A percentile compares a stretch with the other conserved stretches of the same genome.
These are phyloP conservation scores for Pantherophis vulpinus DNA, from an alignment of 2,797 vertebrate genomes.

Conservation along the genomic window DNA sequence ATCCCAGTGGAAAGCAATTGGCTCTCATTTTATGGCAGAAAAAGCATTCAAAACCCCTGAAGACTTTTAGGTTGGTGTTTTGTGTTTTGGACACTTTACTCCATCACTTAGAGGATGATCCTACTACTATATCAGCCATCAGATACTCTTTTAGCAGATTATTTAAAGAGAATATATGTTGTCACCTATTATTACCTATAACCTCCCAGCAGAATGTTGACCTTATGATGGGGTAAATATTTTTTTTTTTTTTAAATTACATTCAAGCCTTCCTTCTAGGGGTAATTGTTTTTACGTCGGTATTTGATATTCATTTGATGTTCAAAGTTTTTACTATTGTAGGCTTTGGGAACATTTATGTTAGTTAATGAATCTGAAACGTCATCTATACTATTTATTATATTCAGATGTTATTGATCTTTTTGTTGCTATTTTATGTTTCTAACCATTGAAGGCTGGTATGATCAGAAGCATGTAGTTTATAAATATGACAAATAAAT, in stretches of 20 bases:
- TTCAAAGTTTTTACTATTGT: not conserved
- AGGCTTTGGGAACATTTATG: not conserved
- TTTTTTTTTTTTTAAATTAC: too few relatives aligned
- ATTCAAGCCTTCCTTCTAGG: not conserved
- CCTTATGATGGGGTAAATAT: not conserved
- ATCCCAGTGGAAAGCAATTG: constrained; percentile 21
- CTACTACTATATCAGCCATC: not conserved
- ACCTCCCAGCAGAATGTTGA: not conserved
- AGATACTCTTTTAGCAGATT: not conserved
- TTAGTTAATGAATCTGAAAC: not conserved
- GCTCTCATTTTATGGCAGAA: constrained; percentile 5
- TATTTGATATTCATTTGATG: not conserved
- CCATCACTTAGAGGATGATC: not conserved
- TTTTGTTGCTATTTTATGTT: not conserved
- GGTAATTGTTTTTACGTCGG: not conserved
- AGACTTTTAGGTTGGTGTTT: not conserved
- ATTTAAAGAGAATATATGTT: not conserved
- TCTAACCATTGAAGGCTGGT: not conserved
- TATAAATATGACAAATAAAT: not conserved
- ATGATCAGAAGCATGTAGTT: not conserved
- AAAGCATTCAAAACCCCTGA: not conserved
- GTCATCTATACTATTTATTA: not conserved
- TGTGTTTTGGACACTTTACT: not conserved
- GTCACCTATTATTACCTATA: not conserved
- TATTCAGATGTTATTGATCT: not conserved